Evolutionary conservation across 2,797 vertebrate species (phyloP).

Genomic region (Parambassis ranga): DNA sequence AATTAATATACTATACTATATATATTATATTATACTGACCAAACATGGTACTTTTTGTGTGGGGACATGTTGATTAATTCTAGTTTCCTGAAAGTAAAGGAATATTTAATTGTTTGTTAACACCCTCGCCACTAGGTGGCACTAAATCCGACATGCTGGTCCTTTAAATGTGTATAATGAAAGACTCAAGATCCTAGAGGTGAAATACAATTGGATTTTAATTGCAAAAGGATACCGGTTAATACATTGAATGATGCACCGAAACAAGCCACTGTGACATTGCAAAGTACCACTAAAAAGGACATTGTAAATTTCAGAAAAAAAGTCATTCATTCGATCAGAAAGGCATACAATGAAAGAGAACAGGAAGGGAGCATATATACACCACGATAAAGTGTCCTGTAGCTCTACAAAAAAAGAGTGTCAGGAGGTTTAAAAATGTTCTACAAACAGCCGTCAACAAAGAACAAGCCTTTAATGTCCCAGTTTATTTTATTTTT

Average conservation of each 20-base stretch:
- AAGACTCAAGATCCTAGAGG: slow-evolving; percentile 15
- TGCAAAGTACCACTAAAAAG: slow-evolving; percentile 76
- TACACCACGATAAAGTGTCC: slow-evolving; percentile 66
- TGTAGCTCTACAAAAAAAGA: slow-evolving; percentile 67
- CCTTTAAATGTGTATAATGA: no score
- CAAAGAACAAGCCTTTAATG: slow-evolving; percentile 55
- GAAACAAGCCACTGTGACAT: slow-evolving; percentile 79
- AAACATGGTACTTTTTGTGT: no score
- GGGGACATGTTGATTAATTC: no score
- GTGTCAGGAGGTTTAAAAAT: slow-evolving; percentile 63
- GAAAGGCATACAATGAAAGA: slow-evolving; percentile 66
- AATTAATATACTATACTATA: no score
- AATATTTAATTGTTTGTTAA: no score
- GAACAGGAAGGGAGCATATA: slow-evolving; percentile 68
- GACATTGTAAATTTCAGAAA: slow-evolving; percentile 60
- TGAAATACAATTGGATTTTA: slow-evolving; percentile 76
- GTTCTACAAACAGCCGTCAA: slow-evolving; percentile 68
- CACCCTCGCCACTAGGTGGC: no score
- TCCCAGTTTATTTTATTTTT: slow-evolving; percentile 41
- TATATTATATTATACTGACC: no score
- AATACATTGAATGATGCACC: slow-evolving; percentile 79
- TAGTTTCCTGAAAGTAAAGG: no score
- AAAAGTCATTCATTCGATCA: slow-evolving; percentile 62
- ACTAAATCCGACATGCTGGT: no score
- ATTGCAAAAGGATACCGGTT: slow-evolving; percentile 77